These are phyloP conservation scores for Piscicola geometra DNA, from an alignment of 2,888 invertebrate genomes.

Conservation along the genomic window DNA sequence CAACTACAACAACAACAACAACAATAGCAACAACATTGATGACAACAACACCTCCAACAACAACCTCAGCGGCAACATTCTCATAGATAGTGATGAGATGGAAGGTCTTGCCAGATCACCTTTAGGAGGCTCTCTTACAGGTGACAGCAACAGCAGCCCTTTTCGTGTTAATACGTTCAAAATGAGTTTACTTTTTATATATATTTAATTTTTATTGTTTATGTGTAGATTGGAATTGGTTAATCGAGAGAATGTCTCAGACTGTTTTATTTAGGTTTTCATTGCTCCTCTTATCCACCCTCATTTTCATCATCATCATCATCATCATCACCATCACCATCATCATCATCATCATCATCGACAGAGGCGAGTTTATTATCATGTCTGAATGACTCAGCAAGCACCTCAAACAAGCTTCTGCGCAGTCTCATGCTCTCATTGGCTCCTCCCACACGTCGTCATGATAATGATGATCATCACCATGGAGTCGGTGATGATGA, in stretches of 20 bases:
- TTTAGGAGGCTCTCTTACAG: neutral
- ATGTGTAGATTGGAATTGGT: neutral
- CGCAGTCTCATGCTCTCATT: neutral
- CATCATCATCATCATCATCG: neutral
- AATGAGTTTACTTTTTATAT: neutral
- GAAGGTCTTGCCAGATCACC: neutral
- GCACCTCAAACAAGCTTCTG: neutral
- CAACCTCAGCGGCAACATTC: neutral
- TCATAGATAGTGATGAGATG: neutral
- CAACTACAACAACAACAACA: neutral
- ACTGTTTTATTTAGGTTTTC: neutral
- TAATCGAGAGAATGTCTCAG: neutral
- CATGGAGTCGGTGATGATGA: too few relatives aligned
- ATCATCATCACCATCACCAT: conserved; percentile 19
- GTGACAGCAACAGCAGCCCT: neutral
- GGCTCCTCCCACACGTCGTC: too few relatives aligned
- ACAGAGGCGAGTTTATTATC: conserved; percentile 4
- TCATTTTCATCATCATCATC: conserved; percentile 20
- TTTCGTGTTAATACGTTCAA: neutral
- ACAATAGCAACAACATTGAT: neutral
- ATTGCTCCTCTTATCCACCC: neutral
- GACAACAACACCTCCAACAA: too few relatives aligned
- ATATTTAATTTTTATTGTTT: neutral
- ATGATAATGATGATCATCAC: too few relatives aligned
- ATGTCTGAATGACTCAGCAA: neutral